A percentile compares a stretch with the other conserved stretches of the same genome.
These are phyloP conservation scores for Hyalella azteca DNA, from an alignment of 2,888 invertebrate species.

Conservation along the genomic window DNA sequence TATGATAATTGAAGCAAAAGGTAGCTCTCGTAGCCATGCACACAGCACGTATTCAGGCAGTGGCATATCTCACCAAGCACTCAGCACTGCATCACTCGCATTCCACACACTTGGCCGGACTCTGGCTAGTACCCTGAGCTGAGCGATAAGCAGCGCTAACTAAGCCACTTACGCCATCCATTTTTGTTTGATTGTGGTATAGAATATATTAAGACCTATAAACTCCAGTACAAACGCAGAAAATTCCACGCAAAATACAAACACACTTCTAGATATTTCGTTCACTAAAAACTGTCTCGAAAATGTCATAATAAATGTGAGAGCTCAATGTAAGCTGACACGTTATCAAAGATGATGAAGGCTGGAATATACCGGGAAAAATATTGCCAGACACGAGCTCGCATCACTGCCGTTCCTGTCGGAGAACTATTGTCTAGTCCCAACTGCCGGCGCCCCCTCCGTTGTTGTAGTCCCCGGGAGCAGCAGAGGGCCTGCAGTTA, in stretches of 20 bases:
- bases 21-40: not conserved
- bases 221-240: no score
- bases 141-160: not conserved
- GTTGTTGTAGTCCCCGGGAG: not conserved
- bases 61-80: not conserved
- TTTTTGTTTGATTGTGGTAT: no score
- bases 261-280: no score
- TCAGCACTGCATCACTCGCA: not conserved
- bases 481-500: not conserved
- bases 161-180: not conserved
- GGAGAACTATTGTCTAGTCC: not conserved
- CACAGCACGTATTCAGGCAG: constrained; percentile 10
- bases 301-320: no score
- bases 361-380: no score
- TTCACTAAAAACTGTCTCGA: no score
- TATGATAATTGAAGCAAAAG: not conserved
- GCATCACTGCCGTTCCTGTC: no score
- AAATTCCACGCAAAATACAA: no score
- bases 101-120: constrained; percentile 7
- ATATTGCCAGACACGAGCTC: no score
- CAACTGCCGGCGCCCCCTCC: not conserved
- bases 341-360: no score
- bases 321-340: no score
- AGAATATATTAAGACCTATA: no score
- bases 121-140: not conserved